Percentiles rank a stretch among this genome's conserved stretches.
These are phyloP conservation scores for Orthosia incerta DNA, from an alignment of 2,888 invertebrate species.

Conservation along the genomic window DNA sequence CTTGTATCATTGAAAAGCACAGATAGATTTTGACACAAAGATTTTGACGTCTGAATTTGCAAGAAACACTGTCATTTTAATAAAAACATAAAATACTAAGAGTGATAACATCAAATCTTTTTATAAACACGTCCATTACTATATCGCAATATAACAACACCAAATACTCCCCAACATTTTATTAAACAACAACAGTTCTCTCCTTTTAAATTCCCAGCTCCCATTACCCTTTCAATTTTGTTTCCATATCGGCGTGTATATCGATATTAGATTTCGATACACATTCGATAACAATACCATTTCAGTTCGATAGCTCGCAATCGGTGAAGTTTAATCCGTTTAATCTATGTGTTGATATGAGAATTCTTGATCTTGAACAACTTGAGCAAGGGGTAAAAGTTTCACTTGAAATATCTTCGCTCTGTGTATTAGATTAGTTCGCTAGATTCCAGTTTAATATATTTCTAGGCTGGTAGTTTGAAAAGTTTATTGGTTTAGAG, in stretches of 20 bases:
- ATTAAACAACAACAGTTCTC: slow-evolving; percentile 10
- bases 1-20: no score
- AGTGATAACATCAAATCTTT: neutral
- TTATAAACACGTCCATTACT: neutral
- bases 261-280: slow-evolving; percentile 53
- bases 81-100: neutral
- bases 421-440: slow-evolving; percentile 54
- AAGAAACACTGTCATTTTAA: no score
- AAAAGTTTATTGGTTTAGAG: slow-evolving; percentile 45
- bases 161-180: neutral
- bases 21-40: no score
- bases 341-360: slow-evolving; percentile 55
- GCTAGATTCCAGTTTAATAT: slow-evolving; percentile 47
- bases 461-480: slow-evolving; percentile 43
- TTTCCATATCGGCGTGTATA: slow-evolving; percentile 36
- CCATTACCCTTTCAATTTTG: slow-evolving; percentile 52
- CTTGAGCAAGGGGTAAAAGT: slow-evolving; percentile 30
- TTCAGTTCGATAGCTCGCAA: slow-evolving; percentile 41
- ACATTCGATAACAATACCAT: slow-evolving; percentile 60
- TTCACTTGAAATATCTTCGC: slow-evolving; percentile 39
- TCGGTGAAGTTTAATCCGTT: slow-evolving; percentile 61
- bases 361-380: slow-evolving; percentile 47
- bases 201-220: slow-evolving; percentile 38
- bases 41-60: no score
- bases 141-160: neutral